Percentiles rank a stretch among this genome's conserved stretches.
Conservation (phyloP, 2,888 invertebrate genomes). For the Hypsopygia costalis region DNA sequence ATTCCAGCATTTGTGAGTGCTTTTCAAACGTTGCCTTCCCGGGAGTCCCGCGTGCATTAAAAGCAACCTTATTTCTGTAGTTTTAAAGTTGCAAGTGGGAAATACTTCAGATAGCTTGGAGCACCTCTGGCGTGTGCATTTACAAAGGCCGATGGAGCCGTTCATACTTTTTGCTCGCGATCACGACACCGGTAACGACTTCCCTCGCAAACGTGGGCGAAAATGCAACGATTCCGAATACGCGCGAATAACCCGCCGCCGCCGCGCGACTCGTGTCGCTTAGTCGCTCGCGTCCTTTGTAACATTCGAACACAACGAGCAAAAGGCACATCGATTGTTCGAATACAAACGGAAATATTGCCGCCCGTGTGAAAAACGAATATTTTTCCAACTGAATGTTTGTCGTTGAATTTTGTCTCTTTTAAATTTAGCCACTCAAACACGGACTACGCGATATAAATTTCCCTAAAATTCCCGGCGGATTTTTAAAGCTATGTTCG, state of each 20-base stretch:
- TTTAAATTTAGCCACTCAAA: conserved; percentile 31
- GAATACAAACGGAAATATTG: conserved; percentile 62
- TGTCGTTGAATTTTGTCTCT: conserved; percentile 29
- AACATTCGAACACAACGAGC: conserved; percentile 34
- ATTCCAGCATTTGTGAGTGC: conserved; percentile 1
- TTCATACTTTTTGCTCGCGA: conserved; percentile 47
- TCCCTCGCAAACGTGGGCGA: conserved; percentile 50
- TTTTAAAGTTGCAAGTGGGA: neutral
- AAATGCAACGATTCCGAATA: conserved; percentile 52
- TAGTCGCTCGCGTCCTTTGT: conserved; percentile 40
- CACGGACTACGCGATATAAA: conserved; percentile 21
- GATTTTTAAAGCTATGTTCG: conserved; percentile 38
- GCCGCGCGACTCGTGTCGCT: conserved; percentile 28
- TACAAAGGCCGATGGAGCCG: conserved; percentile 41
- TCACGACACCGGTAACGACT: conserved; percentile 58
- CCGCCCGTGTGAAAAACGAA: conserved; percentile 51
- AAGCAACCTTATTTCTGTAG: neutral
- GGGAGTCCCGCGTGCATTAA: neutral
- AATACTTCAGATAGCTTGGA: neutral
- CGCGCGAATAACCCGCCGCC: conserved; percentile 37
- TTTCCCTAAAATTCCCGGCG: conserved; percentile 13
- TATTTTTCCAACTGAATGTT: conserved; percentile 43
- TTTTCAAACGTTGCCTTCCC: conserved; percentile 4
- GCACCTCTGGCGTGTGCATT: conserved; percentile 30
- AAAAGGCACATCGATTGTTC: conserved; percentile 57